Percentiles rank a stretch among this genome's conserved stretches.
phyloP scores from a whole-genome alignment of 2,888 invertebrate species.

The Drosophila koepferae region DNA sequence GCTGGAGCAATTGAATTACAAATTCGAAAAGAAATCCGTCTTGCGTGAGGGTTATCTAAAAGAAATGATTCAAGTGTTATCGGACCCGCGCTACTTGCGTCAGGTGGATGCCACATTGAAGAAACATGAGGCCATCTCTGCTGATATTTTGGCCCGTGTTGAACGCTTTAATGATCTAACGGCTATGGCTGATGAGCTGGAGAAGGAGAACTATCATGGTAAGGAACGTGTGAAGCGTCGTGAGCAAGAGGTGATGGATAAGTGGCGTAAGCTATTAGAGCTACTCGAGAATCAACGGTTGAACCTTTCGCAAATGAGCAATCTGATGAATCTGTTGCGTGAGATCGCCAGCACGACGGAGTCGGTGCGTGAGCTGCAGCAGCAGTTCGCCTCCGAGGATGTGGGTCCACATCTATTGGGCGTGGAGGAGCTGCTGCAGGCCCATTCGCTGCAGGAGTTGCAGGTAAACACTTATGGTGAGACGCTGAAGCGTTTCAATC shows the following conservation, averaged over 20 bases:
- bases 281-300: slow-evolving; percentile 93
- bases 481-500: slow-evolving; percentile 91
- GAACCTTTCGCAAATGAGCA: slow-evolving; percentile 92
- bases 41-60: slow-evolving; percentile 97
- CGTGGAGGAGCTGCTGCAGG: slow-evolving; percentile 97
- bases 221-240: slow-evolving; percentile 90
- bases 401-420: slow-evolving; percentile 97
- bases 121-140: slow-evolving; percentile 99
- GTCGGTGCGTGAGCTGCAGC: slow-evolving; percentile 93
- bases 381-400: slow-evolving; percentile 90
- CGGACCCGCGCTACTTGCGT: slow-evolving; percentile 94
- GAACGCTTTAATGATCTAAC: slow-evolving; percentile 97
- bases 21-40: slow-evolving; percentile 97
- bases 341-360: slow-evolving; percentile 96
- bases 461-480: slow-evolving; percentile 96
- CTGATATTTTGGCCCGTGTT: slow-evolving; percentile 96
- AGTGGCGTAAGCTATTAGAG: slow-evolving; percentile 94
- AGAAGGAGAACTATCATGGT: slow-evolving; percentile 95
- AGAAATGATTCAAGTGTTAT: slow-evolving; percentile 98
- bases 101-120: slow-evolving; percentile 99
- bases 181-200: slow-evolving; percentile 96
- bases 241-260: slow-evolving; percentile 90
- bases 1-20: slow-evolving; percentile 96
- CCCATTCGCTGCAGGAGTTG: slow-evolving; percentile 96
- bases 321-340: slow-evolving; percentile 93